phyloP scores from a whole-genome alignment of 2,888 invertebrate genomes.

The Mellilla xanthometata region DNA sequence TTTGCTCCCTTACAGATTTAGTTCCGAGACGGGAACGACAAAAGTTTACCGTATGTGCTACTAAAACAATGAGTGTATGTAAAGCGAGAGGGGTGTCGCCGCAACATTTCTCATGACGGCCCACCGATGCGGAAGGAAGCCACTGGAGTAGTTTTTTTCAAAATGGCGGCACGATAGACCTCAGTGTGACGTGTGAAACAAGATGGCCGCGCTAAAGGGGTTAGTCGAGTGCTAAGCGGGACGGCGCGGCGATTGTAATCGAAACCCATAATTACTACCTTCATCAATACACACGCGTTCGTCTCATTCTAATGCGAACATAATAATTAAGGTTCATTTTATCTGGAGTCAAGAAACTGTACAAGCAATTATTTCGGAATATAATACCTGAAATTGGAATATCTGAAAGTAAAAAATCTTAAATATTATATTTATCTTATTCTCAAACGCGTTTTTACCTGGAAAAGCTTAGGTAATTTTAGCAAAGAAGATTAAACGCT shows the following conservation, averaged over 20 bases:
- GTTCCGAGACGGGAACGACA: slow-evolving; percentile 61
- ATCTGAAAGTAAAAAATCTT: too few species aligned
- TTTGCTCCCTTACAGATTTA: slow-evolving; percentile 50
- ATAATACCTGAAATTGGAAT: too few species aligned
- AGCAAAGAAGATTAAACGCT: slow-evolving; percentile 6
- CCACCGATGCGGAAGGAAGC: slow-evolving; percentile 79
- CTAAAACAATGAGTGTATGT: slow-evolving; percentile 81
- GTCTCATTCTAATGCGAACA: too few species aligned
- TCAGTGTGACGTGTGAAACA: slow-evolving; percentile 68
- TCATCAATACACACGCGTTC: background rate
- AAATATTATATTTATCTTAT: too few species aligned
- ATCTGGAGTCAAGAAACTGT: too few species aligned
- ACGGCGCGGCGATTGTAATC: slow-evolving; percentile 35
- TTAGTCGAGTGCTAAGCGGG: slow-evolving; percentile 47
- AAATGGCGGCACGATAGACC: slow-evolving; percentile 78
- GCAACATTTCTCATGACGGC: slow-evolving; percentile 76
- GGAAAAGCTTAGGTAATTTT: slow-evolving; percentile 3
- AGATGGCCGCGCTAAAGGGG: slow-evolving; percentile 69
- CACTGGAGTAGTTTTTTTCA: slow-evolving; percentile 75
- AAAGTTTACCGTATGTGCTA: slow-evolving; percentile 70
- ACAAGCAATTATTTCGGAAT: too few species aligned
- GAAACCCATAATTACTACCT: slow-evolving; percentile 17
- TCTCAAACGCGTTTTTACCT: background rate
- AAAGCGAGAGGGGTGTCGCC: slow-evolving; percentile 76
- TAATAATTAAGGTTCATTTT: too few species aligned